Percentiles rank a stretch among this genome's conserved stretches.
Conservation (phyloP, 2,888 invertebrate species). For the Congeria kusceri region DNA sequence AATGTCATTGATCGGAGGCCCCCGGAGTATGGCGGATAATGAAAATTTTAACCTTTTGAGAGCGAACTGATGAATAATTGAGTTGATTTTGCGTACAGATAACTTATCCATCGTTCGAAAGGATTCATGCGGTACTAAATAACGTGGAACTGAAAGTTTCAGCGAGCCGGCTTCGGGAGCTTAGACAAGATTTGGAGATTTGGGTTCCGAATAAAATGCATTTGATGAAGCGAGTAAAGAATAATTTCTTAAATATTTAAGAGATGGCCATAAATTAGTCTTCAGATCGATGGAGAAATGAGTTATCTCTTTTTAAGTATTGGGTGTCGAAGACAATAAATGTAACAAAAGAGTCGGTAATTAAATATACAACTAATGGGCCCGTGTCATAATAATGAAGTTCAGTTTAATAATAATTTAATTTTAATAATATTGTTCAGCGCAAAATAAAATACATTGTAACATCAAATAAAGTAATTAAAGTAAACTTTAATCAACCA, state of each 20-base stretch:
- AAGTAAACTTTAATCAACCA: too few species aligned
- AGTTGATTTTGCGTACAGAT: slow-evolving; percentile 53
- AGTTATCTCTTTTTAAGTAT: too few species aligned
- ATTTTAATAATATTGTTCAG: too few species aligned
- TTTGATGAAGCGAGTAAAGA: slow-evolving; percentile 16
- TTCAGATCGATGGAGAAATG: too few species aligned
- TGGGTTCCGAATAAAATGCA: slow-evolving; percentile 2
- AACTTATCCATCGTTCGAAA: slow-evolving; percentile 45
- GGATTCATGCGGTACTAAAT: slow-evolving; percentile 22
- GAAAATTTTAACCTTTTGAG: slow-evolving; percentile 40
- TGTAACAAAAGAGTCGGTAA: too few species aligned
- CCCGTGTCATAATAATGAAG: too few species aligned
- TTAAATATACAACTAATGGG: too few species aligned
- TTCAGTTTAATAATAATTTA: too few species aligned
- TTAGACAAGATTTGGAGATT: slow-evolving; percentile 46
- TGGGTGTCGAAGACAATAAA: too few species aligned
- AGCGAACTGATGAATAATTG: slow-evolving; percentile 58
- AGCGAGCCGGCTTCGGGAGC: slow-evolving; percentile 30
- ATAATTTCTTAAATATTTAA: slow-evolving; percentile 30
- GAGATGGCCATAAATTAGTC: slow-evolving; percentile 18
- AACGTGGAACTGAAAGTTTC: slow-evolving; percentile 30
- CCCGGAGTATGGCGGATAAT: slow-evolving; percentile 29
- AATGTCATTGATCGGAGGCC: slow-evolving; percentile 47
- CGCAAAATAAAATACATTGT: too few species aligned
- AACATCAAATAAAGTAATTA: too few species aligned